Percentiles rank a stretch among this genome's conserved stretches.
These are phyloP conservation scores for Saturnia japonica DNA, from an alignment of 2,888 invertebrate genomes.

Conservation along the genomic window DNA sequence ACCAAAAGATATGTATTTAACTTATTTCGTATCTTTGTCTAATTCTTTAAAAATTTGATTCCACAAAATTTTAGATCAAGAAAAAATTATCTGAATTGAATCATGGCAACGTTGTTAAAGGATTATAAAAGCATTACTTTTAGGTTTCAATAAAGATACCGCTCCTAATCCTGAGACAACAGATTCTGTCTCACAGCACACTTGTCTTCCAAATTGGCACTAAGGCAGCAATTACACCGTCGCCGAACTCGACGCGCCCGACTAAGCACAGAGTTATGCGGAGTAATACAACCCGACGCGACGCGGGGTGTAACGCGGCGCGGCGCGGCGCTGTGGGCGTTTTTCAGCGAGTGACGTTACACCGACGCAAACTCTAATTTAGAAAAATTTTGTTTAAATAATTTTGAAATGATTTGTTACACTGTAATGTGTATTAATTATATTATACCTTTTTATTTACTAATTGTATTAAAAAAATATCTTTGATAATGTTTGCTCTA, in stretches of 20 bases:
- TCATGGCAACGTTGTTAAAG: not conserved
- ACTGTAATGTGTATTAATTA: slow-evolving; percentile 26
- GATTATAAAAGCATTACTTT: not conserved
- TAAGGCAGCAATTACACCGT: slow-evolving; percentile 62
- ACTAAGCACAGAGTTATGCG: slow-evolving; percentile 52
- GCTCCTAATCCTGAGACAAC: slow-evolving; percentile 23
- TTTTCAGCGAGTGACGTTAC: slow-evolving; percentile 53
- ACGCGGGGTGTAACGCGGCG: not conserved
- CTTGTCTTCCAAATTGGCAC: slow-evolving; percentile 50
- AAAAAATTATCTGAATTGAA: not conserved
- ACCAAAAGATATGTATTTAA: not conserved
- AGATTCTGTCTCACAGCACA: slow-evolving; percentile 27
- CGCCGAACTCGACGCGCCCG: slow-evolving; percentile 36
- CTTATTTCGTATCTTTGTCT: not conserved
- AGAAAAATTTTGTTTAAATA: too few species aligned
- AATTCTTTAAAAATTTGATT: not conserved
- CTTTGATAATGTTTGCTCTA: too few species aligned
- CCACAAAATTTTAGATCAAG: not conserved
- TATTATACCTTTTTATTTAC: too few species aligned
- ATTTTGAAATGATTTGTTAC: slow-evolving; percentile 44
- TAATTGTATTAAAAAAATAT: too few species aligned
- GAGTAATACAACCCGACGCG: slow-evolving; percentile 41
- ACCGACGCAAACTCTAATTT: slow-evolving; percentile 47
- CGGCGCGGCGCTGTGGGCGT: slow-evolving; percentile 30
- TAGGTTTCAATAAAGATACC: not conserved